A percentile compares a stretch with the other conserved stretches of the same genome.
These are phyloP conservation scores for Lynx canadensis DNA, from an alignment of 2,113 vertebrate genomes.

Conservation along the genomic window DNA sequence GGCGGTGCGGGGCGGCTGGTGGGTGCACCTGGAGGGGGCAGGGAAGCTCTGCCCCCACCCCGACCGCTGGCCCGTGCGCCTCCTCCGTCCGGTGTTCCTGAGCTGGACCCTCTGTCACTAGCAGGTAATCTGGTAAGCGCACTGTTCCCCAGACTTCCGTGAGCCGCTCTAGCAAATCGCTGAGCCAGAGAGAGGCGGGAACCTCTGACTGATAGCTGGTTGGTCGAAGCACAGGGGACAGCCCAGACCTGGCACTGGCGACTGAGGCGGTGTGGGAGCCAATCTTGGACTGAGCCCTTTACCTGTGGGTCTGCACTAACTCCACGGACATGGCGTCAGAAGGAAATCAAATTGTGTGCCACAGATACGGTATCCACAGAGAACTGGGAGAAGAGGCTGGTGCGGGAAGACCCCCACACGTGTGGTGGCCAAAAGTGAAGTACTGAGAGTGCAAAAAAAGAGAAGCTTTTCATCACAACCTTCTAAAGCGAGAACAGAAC, in stretches of 20 bases:
- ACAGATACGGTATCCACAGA: too few relatives aligned
- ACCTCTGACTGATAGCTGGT: not conserved
- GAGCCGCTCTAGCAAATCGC: not conserved
- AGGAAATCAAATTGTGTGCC: too few relatives aligned
- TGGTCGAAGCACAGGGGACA: not conserved
- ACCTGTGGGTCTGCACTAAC: not conserved
- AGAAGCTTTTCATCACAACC: not conserved
- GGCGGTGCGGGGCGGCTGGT: not conserved
- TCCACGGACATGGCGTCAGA: not conserved
- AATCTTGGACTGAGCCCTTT: not conserved
- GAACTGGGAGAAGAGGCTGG: too few relatives aligned
- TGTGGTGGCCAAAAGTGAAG: too few relatives aligned
- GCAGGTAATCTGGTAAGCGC: not conserved
- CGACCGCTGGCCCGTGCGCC: not conserved
- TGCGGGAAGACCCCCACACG: not conserved
- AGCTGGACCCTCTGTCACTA: not conserved
- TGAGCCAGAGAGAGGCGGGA: not conserved
- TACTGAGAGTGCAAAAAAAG: too few relatives aligned
- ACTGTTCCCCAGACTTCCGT: not conserved
- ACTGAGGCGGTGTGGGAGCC: not conserved
- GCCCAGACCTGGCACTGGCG: too few relatives aligned
- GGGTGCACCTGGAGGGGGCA: too few relatives aligned
- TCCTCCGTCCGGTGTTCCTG: not conserved
- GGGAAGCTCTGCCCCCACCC: not conserved
- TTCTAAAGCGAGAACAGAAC: not conserved